These are phyloP conservation scores for Nipponia nippon DNA, from an alignment of 2,113 vertebrate species.

Conservation along the genomic window DNA sequence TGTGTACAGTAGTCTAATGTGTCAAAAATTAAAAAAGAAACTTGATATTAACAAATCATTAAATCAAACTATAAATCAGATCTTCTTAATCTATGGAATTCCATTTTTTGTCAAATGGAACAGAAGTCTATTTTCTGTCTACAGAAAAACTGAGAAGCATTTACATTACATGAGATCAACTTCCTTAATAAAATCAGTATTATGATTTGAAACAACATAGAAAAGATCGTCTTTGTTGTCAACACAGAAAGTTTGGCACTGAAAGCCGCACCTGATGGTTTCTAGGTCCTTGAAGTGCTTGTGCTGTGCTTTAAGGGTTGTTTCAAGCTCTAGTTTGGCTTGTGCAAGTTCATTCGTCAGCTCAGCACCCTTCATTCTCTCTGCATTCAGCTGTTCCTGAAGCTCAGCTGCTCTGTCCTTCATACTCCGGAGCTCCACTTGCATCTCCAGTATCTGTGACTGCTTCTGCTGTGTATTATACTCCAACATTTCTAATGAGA, in stretches of 20 bases:
- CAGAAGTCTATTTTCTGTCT: not conserved
- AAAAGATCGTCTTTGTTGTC: not conserved
- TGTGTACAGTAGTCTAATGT: not conserved
- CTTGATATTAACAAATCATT: not conserved
- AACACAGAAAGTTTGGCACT: not conserved
- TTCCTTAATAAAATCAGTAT: not conserved
- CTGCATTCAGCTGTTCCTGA: conserved; percentile 73
- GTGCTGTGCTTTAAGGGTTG: conserved; percentile 86
- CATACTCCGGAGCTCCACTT: conserved; percentile 66
- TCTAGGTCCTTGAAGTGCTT: conserved; percentile 90
- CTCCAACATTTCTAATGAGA: conserved; percentile 63
- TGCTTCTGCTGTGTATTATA: conserved; percentile 72
- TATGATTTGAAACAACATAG: not conserved
- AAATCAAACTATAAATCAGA: not conserved
- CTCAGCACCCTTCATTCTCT: conserved; percentile 76
- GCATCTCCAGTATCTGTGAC: conserved; percentile 71
- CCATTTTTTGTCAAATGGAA: not conserved
- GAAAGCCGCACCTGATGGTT: conserved; percentile 80
- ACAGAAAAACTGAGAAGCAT: not conserved
- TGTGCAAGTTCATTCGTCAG: conserved; percentile 87
- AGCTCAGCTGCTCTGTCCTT: conserved; percentile 70
- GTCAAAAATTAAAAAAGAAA: not conserved
- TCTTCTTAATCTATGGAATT: not conserved
- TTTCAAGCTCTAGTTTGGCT: conserved; percentile 88
- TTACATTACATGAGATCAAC: not conserved